Conservation (phyloP, 2,888 invertebrate species). For the Andricus quercusramuli region DNA sequence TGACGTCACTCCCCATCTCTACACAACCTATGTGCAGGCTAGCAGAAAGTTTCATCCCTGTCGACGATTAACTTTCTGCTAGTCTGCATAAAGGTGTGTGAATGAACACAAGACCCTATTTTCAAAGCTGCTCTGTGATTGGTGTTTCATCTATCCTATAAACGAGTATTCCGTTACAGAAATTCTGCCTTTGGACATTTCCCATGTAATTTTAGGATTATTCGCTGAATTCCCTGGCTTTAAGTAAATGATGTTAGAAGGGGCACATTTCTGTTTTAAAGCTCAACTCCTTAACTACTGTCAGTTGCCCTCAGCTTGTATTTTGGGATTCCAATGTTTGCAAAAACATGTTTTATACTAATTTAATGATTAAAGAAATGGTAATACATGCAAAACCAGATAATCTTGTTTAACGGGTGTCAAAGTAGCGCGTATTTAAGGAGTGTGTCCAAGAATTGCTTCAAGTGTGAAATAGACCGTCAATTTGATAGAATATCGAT, state of each 20-base stretch:
- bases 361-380: background rate
- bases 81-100: too few species aligned
- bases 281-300: conserved; percentile 29
- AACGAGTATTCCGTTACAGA: background rate
- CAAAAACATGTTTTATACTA: background rate
- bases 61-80: too few species aligned
- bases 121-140: background rate
- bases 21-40: too few species aligned
- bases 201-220: background rate
- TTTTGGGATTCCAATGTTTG: conserved; percentile 13
- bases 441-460: background rate
- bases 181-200: background rate
- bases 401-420: background rate
- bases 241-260: background rate
- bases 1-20: too few species aligned
- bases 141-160: background rate
- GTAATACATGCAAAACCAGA: background rate
- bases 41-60: too few species aligned
- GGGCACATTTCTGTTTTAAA: conserved; percentile 27
- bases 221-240: background rate
- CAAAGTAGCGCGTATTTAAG: background rate
- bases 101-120: too few species aligned
- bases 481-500: conserved; percentile 39
- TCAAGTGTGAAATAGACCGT: conserved; percentile 21
- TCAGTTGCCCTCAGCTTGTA: conserved; percentile 25